Conservation (phyloP, 2,888 invertebrate species). For the Tachina fera region DNA sequence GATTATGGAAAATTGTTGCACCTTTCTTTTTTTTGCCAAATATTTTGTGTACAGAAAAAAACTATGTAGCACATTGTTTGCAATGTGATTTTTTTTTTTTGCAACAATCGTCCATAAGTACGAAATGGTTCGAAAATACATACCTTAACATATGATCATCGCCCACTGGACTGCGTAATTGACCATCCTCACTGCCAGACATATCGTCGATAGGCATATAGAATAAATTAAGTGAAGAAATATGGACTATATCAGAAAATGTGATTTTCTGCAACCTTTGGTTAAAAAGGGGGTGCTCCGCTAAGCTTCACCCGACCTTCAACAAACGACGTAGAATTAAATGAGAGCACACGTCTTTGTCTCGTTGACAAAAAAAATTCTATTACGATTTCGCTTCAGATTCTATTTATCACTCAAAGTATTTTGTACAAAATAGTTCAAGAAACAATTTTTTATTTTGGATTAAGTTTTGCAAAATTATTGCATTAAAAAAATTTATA, state of each 20-base stretch:
- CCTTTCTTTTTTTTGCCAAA: slow-evolving; percentile 35
- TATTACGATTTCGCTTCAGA: slow-evolving; percentile 13
- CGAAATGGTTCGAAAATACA: slow-evolving; percentile 75
- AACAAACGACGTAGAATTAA: slow-evolving; percentile 41
- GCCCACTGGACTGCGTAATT: slow-evolving; percentile 89
- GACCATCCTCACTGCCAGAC: slow-evolving; percentile 90
- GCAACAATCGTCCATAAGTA: slow-evolving; percentile 64
- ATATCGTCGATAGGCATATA: slow-evolving; percentile 72
- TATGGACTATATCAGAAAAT: background rate
- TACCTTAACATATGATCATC: slow-evolving; percentile 84
- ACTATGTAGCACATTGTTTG: slow-evolving; percentile 41
- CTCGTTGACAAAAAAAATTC: slow-evolving; percentile 41
- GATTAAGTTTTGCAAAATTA: background rate
- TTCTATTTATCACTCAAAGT: background rate
- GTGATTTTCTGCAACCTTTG: slow-evolving; percentile 15
- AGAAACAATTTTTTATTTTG: background rate
- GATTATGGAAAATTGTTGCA: slow-evolving; percentile 75
- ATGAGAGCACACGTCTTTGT: slow-evolving; percentile 41
- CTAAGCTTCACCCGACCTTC: slow-evolving; percentile 63
- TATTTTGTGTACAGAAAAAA: slow-evolving; percentile 30
- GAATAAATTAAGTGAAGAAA: background rate
- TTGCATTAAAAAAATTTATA: slow-evolving; percentile 34
- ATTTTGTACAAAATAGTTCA: background rate
- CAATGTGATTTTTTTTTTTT: slow-evolving; percentile 46
- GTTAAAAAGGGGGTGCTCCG: slow-evolving; percentile 36